These are phyloP conservation scores for Festucalex cinctus DNA, from an alignment of 2,113 vertebrate species.

Conservation along the genomic window DNA sequence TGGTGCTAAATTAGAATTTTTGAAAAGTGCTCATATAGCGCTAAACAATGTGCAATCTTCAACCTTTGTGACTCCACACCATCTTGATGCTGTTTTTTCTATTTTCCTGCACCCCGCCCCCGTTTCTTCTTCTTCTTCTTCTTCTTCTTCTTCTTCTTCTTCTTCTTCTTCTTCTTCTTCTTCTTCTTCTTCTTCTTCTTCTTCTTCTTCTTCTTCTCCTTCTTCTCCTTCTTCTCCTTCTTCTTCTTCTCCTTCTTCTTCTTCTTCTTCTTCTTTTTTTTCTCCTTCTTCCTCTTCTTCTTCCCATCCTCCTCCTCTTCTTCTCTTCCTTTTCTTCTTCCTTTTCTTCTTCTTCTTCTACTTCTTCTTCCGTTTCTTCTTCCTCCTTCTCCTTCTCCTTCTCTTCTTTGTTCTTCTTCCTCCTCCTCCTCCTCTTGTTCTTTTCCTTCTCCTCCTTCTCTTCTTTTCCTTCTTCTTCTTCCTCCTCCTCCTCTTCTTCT, in stretches of 20 bases:
- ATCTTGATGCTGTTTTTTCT: constrained; percentile 4
- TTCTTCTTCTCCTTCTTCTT: constrained; percentile 19
- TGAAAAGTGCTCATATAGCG: not conserved
- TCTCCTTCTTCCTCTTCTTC: constrained; percentile 12
- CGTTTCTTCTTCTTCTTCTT: constrained; percentile 12
- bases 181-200: constrained; percentile 22
- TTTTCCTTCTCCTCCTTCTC: no score
- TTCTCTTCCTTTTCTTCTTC: no score
- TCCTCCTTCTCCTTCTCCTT: constrained; percentile 22
- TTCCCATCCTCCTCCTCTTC: no score
- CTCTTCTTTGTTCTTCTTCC: constrained; percentile 12
- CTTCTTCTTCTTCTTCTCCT: constrained; percentile 18
- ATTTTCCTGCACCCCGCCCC: constrained; percentile 8
- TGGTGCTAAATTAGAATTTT: not conserved
- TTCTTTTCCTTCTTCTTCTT: constrained; percentile 16
- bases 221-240: constrained; percentile 16
- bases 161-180: constrained; percentile 22
- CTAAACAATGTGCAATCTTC: not conserved
- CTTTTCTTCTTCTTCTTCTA: constrained; percentile 12
- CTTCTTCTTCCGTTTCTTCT: constrained; percentile 10
- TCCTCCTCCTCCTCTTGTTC: constrained; percentile 24
- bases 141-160: constrained; percentile 16
- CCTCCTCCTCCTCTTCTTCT: constrained; percentile 21
- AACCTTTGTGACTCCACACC: not conserved
- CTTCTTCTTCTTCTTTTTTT: constrained; percentile 25